phyloP scores from a whole-genome alignment of 2,113 vertebrate genomes.

The Pristiophorus japonicus region DNA sequence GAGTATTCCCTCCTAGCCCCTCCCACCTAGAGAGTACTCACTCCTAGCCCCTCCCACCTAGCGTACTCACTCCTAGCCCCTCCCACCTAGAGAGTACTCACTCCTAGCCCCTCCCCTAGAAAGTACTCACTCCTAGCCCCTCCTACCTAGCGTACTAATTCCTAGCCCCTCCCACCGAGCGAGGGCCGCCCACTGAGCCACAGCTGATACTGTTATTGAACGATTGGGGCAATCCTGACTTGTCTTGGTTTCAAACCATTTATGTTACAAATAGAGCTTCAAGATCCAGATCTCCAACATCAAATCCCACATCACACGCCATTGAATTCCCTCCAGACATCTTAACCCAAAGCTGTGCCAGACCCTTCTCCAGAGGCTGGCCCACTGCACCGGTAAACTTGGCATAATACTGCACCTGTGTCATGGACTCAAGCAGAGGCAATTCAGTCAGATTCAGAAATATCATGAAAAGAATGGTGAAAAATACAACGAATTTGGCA shows the following conservation, averaged over 20 bases:
- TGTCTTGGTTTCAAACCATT: neutral
- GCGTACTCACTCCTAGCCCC: too few relatives aligned
- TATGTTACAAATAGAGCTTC: neutral
- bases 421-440: neutral
- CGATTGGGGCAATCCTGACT: neutral
- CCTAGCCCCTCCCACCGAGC: too few relatives aligned
- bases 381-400: neutral
- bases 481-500: neutral
- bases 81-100: too few relatives aligned
- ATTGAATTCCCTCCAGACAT: neutral
- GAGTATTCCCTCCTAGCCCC: too few relatives aligned
- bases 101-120: too few relatives aligned
- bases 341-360: neutral
- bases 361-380: neutral
- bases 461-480: neutral
- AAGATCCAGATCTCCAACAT: neutral
- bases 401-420: neutral
- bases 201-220: too few relatives aligned
- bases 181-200: too few relatives aligned
- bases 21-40: too few relatives aligned
- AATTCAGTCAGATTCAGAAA: neutral
- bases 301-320: neutral
- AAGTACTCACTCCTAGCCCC: too few relatives aligned
- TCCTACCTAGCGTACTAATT: too few relatives aligned
- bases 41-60: too few relatives aligned